phyloP scores from a whole-genome alignment of 2,113 vertebrate genomes.

The Aspidoscelis tigris region DNA sequence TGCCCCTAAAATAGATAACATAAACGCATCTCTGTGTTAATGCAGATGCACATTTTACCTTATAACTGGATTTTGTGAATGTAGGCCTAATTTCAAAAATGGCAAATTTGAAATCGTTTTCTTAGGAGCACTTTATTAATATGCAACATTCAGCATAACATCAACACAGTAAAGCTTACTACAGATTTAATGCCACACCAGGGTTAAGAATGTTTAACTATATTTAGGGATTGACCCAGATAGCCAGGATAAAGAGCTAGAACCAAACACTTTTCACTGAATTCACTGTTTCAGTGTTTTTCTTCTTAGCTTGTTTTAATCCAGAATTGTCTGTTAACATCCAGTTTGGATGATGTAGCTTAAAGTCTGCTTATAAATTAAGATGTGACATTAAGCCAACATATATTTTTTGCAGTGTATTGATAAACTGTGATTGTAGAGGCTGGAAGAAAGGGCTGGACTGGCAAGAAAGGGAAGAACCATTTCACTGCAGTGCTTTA shows the following conservation, averaged over 20 bases:
- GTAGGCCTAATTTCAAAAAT: background rate
- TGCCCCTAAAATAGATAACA: too few relatives aligned
- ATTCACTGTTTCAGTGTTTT: background rate
- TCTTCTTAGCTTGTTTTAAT: background rate
- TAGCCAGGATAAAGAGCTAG: too few relatives aligned
- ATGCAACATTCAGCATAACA: background rate
- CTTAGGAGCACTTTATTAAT: fast-evolving
- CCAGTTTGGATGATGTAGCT: background rate
- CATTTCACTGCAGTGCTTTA: background rate
- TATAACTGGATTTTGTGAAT: background rate
- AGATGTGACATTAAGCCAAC: background rate
- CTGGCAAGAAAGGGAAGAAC: background rate
- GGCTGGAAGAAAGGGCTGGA: background rate
- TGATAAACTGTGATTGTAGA: background rate
- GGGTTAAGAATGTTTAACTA: background rate
- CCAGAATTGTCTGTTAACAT: background rate
- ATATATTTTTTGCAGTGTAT: background rate
- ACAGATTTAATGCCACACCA: too few relatives aligned
- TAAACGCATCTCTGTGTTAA: too few relatives aligned
- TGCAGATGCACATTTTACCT: too few relatives aligned
- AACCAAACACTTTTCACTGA: background rate
- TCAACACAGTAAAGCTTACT: background rate
- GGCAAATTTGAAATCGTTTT: background rate
- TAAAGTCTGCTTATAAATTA: background rate
- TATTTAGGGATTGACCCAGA: background rate